Evolutionary conservation across 2,888 invertebrate species (phyloP), one percentile per base, ranked within the genome.

Genomic region (Anthophora plumipes): DNA sequence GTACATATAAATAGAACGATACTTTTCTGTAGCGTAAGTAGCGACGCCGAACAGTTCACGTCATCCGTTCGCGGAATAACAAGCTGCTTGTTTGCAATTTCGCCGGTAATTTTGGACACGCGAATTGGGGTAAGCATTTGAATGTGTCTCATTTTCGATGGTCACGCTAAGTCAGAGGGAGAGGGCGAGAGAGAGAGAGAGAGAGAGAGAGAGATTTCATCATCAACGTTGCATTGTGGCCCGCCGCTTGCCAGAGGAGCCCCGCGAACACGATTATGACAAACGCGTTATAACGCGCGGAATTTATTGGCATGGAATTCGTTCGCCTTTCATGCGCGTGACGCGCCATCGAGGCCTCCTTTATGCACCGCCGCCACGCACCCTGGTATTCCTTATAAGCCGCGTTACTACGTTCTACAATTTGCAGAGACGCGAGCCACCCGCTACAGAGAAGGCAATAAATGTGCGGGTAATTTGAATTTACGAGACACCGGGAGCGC

Each of bases 221-320:
- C 88, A 87, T 87, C 84, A 87, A 57, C 76, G 75, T n/a, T 17
- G 55, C 78, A 83, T 87, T 88, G 82, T 80, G 81, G 72, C 55
- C 68, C 61, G 66, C 41, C 22, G 57, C 63, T n/a, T 72, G 70
- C 72, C 70, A 68, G 67, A 73, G 82, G 81, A 82, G 77, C 63
- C 67, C 12, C 2, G 37, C 75, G 80, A 82, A 84, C 83, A 82
- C 85, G 84, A 83, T 89, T 89, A 88, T 84, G 81, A 73, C 79
- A 81, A 84, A 86, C 83, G 75, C 77, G 80, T 84, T 86, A 87
- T 84, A 87, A 85, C 80, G 84, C 78, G 77, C 54, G 81, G 77
- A 83, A 83, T 82, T 73, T 82, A 80, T 78, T 80, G 83, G 82
- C 73, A 72, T 77, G 71, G 83, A 84, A 87, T 88, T 87, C 83